Base-by-base conservation (phyloP, 2,888 invertebrate genomes). In the Andrena marginata region DNA sequence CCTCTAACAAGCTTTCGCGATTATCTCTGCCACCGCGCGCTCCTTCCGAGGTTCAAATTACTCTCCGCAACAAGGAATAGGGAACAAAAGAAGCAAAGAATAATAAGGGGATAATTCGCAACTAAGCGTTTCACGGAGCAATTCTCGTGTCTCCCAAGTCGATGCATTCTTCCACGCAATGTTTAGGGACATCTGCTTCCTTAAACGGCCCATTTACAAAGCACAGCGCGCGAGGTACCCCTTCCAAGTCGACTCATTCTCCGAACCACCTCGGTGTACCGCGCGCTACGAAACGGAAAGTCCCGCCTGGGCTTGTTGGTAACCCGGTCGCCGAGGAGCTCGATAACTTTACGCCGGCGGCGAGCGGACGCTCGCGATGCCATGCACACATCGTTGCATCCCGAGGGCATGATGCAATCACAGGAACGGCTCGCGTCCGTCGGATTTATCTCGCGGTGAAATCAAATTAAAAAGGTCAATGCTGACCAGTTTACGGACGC, bases 401-500 rank as follows among this genome's bases (percentile, higher is more conserved):
- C 35, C 23, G 35, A 8, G 42, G 42, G 13, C 60, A 51, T 60
- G 77, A 67, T 51, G 77, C 77, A 73, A 73, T 62, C 26, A 29
- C 42, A 74, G 74, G 67, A 67, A 62, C 67, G 7, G 42, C 31
- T 77, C 63, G 63, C 63, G 20, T 62, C 49, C 59, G 80, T 20
- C 60, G 64, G 73, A 64, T 69, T 80, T 73, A 67, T 68, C 78
- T 59, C 62, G 76, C 54, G 71, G 65, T 35, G 59, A 62, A 80
- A 79, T 71, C 78, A 71, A 86, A 91, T 91, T 87, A 89, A 91
- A 89, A 91, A 91, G 91, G 90, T 91, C 92, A 92, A 88, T 83
- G 85, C 70, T 72, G 83, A 77, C 76, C 63, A 81, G 79, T 85
- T 79, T 68, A 77, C 64, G 23, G 62, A 49, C 51, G 72, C 79